Evolutionary conservation across 1,140 invertebrate genomes (phyloP).

Genomic region (Drosophila jambulina): DNA sequence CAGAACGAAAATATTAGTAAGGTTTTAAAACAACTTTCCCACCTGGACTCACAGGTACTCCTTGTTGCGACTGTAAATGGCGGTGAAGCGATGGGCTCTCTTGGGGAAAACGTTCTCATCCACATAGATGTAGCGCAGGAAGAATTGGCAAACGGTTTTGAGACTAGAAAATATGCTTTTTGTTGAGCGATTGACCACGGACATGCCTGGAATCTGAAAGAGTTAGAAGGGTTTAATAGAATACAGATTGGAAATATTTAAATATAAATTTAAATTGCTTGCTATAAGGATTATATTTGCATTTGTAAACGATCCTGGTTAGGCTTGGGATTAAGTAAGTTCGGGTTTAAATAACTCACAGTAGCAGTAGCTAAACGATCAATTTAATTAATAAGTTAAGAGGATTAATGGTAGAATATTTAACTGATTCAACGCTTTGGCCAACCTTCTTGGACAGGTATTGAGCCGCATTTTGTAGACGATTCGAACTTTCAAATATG

Average conservation of each 20-base stretch:
- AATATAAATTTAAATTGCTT: not conserved
- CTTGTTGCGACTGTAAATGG: constrained; percentile 94
- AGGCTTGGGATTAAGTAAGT: constrained; percentile 25
- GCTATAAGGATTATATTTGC: not conserved
- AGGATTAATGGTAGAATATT: constrained; percentile 48
- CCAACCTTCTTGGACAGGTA: constrained; percentile 82
- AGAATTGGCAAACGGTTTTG: constrained; percentile 87
- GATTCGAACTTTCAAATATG: constrained; percentile 70
- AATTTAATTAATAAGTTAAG: constrained; percentile 27
- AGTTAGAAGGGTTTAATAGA: not conserved
- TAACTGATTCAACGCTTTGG: constrained; percentile 57
- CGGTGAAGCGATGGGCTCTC: constrained; percentile 90
- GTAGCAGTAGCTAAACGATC: constrained; percentile 15
- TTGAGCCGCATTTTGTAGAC: constrained; percentile 75
- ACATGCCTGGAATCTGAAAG: constrained; percentile 88
- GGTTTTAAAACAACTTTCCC: too few relatives aligned
- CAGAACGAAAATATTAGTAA: constrained; percentile 12
- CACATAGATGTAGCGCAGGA: constrained; percentile 88
- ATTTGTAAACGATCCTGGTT: constrained; percentile 14
- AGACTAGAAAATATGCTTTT: constrained; percentile 88
- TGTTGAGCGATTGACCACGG: constrained; percentile 87
- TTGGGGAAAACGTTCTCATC: constrained; percentile 90
- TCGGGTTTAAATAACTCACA: constrained; percentile 26
- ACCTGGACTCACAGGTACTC: constrained; percentile 91
- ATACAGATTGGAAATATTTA: not conserved